Evolutionary conservation across 2,113 vertebrate species (phyloP).

Genomic region (Bos indicus): DNA sequence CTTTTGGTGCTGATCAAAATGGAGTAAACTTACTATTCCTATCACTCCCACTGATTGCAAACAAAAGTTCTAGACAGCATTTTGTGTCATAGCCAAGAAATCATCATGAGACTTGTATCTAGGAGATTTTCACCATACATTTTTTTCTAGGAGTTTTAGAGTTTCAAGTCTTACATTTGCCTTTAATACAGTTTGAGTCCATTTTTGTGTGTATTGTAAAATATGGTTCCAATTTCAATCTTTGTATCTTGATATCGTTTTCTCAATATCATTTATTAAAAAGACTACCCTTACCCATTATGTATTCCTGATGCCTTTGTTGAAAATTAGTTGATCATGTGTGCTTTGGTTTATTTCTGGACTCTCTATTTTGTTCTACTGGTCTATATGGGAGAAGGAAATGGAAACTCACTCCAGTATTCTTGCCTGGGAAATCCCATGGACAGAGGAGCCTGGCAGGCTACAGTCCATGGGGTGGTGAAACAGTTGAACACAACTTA

Average conservation of each 20-base stretch:
- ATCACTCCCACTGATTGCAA: neutral
- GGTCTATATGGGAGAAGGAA: neutral
- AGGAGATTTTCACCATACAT: neutral
- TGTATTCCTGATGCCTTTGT: neutral
- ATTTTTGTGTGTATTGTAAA: neutral
- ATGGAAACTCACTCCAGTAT: neutral
- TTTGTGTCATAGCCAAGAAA: neutral
- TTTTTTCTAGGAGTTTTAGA: neutral
- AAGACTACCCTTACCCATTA: neutral
- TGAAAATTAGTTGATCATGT: neutral
- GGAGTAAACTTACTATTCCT: neutral
- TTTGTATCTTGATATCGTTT: neutral
- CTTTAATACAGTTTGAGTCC: neutral
- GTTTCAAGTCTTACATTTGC: neutral
- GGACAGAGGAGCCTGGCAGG: neutral
- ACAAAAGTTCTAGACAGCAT: neutral
- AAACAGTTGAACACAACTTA: neutral
- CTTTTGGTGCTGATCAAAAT: neutral
- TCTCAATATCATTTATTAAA: neutral
- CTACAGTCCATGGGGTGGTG: neutral
- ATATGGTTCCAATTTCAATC: neutral
- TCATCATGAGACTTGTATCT: neutral
- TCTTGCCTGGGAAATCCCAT: neutral
- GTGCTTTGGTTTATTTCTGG: neutral
- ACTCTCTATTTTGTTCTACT: neutral